These are phyloP conservation scores for Machaerirhynchus nigripectus DNA, from an alignment of 2,113 vertebrate species.

Conservation along the genomic window DNA sequence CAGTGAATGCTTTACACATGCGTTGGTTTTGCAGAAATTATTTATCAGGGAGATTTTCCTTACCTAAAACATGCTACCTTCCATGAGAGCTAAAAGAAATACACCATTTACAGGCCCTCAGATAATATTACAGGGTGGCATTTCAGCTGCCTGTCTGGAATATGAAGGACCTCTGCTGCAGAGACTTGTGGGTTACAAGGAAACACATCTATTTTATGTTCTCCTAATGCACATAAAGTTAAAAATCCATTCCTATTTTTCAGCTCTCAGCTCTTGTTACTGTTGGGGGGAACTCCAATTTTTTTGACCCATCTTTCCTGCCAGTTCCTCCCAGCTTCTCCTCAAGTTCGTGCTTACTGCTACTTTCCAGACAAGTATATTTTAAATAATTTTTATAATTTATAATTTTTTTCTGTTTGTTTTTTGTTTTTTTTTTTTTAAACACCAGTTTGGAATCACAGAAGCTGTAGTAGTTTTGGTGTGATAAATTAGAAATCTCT, in stretches of 20 bases:
- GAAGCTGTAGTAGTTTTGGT: neutral
- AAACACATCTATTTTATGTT: neutral
- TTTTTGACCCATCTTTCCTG: neutral
- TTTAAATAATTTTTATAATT: neutral
- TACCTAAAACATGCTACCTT: neutral
- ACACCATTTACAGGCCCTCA: neutral
- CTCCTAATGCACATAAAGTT: neutral
- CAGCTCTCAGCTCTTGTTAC: neutral
- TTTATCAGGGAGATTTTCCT: neutral
- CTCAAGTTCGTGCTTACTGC: neutral
- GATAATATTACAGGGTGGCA: neutral
- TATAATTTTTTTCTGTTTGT: neutral
- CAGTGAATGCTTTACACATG: neutral
- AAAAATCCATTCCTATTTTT: neutral
- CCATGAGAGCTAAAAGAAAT: neutral
- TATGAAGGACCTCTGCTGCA: neutral
- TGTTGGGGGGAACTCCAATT: neutral
- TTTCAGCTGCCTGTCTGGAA: constrained; percentile 9
- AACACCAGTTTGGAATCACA: neutral
- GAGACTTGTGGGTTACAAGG: neutral
- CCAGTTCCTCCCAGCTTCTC: neutral
- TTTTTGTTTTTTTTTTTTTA: neutral
- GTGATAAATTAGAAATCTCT: neutral
- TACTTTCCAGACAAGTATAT: neutral
- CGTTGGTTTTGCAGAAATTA: neutral